Percentiles rank a stretch among this genome's conserved stretches.
phyloP scores from a whole-genome alignment of 2,113 vertebrate species.

The Calidris pygmaea region DNA sequence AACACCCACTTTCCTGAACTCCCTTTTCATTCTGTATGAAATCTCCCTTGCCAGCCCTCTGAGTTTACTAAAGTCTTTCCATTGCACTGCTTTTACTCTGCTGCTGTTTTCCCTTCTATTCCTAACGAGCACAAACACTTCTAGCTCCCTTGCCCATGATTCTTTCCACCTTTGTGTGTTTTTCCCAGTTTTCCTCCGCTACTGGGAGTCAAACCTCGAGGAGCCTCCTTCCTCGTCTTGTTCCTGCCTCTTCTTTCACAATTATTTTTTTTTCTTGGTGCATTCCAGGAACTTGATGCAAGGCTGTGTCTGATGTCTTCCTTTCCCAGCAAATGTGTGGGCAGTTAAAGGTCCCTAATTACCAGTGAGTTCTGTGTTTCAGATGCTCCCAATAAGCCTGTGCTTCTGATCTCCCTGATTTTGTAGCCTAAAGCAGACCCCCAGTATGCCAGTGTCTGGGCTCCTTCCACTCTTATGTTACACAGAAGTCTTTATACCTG shows the following conservation, averaged over 20 bases:
- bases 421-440: conserved; percentile 49
- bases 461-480: conserved; percentile 21
- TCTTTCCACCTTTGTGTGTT: neutral
- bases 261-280: rapidly evolving
- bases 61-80: neutral
- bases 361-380: conserved; percentile 34
- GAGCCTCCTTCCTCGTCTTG: neutral
- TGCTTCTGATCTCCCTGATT: conserved; percentile 35
- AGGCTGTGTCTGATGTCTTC: conserved; percentile 21
- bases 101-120: neutral
- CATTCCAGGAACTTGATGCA: conserved; percentile 36
- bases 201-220: neutral
- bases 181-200: neutral
- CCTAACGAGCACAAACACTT: neutral
- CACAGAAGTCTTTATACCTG: neutral
- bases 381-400: conserved; percentile 55
- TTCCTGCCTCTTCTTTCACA: neutral
- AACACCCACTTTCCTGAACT: neutral
- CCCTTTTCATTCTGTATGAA: neutral
- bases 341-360: conserved; percentile 57
- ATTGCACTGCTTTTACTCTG: neutral
- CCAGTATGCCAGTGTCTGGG: conserved; percentile 17
- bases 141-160: neutral
- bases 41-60: neutral
- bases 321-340: conserved; percentile 41